These are phyloP conservation scores for Drosophila sucinea DNA, from an alignment of 1,140 invertebrate genomes.

Conservation along the genomic window DNA sequence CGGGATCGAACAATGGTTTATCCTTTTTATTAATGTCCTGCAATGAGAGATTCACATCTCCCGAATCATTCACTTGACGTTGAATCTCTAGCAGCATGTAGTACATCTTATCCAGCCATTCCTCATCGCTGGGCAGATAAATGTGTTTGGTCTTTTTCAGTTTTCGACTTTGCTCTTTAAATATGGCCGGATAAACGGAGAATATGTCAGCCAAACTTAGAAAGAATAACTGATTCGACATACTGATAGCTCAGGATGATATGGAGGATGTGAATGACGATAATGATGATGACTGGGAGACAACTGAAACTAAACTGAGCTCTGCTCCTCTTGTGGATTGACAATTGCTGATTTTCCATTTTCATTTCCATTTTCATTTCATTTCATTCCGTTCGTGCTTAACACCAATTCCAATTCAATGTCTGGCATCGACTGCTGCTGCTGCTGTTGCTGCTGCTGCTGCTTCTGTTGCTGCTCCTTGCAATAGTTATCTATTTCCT, in stretches of 20 bases:
- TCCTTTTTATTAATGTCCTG: slow-evolving; percentile 70
- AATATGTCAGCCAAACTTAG: slow-evolving; percentile 82
- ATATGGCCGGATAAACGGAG: slow-evolving; percentile 81
- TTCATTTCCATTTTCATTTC: slow-evolving; percentile 65
- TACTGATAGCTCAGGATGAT: neutral
- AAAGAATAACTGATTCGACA: slow-evolving; percentile 80
- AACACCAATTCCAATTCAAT: slow-evolving; percentile 71
- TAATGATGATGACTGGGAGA: slow-evolving; percentile 16
- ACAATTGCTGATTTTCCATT: slow-evolving; percentile 78
- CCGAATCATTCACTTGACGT: slow-evolving; percentile 74
- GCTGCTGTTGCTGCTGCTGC: slow-evolving; percentile 6
- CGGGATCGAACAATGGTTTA: slow-evolving; percentile 67
- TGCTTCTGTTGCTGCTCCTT: neutral
- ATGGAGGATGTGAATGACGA: neutral
- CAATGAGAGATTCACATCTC: slow-evolving; percentile 57
- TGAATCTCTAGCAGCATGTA: slow-evolving; percentile 89
- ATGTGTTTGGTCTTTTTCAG: slow-evolving; percentile 78
- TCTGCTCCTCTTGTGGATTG: slow-evolving; percentile 31
- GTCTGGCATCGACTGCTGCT: slow-evolving; percentile 54
- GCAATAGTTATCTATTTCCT: slow-evolving; percentile 15
- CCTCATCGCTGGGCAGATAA: slow-evolving; percentile 88
- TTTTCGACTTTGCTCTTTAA: slow-evolving; percentile 66
- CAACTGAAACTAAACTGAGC: slow-evolving; percentile 42
- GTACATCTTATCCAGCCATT: slow-evolving; percentile 89
- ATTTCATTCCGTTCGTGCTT: slow-evolving; percentile 68